Conservation (phyloP, 1,140 invertebrate species). For the Maniola jurtina region DNA sequence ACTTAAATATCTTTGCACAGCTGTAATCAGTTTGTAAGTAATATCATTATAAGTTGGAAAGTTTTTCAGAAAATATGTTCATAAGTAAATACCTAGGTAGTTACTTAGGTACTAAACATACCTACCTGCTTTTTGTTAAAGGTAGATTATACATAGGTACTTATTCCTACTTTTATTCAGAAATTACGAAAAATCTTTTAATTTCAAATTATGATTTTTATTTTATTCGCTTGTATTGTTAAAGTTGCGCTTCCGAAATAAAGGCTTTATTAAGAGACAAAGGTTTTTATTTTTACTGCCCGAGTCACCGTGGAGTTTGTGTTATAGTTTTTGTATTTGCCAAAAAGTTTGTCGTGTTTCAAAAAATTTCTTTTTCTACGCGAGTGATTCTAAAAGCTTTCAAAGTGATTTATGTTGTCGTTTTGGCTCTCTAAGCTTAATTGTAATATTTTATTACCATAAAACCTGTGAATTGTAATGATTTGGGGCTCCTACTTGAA, state of each 20-base stretch:
- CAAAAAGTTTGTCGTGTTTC: background rate
- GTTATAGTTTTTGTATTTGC: slow-evolving; percentile 7
- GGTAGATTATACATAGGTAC: no score
- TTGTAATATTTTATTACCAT: background rate
- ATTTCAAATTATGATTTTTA: no score
- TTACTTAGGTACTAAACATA: no score
- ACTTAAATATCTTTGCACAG: no score
- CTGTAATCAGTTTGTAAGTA: no score
- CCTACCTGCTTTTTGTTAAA: no score
- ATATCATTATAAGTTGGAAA: no score
- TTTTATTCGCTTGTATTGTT: background rate
- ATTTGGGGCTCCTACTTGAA: background rate
- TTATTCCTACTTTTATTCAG: no score
- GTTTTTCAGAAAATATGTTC: no score
- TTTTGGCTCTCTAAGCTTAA: slow-evolving; percentile 1
- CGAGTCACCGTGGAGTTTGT: background rate
- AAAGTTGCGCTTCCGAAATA: slow-evolving; percentile 15
- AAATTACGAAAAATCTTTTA: no score
- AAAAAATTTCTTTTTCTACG: background rate
- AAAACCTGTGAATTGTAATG: slow-evolving; percentile 5
- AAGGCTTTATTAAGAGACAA: slow-evolving; percentile 8
- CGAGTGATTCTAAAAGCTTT: background rate
- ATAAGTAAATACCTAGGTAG: no score
- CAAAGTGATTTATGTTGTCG: slow-evolving; percentile 9
- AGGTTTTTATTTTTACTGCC: background rate